Conservation (phyloP, 1,140 invertebrate species). For the Drosophila nebulosa region DNA sequence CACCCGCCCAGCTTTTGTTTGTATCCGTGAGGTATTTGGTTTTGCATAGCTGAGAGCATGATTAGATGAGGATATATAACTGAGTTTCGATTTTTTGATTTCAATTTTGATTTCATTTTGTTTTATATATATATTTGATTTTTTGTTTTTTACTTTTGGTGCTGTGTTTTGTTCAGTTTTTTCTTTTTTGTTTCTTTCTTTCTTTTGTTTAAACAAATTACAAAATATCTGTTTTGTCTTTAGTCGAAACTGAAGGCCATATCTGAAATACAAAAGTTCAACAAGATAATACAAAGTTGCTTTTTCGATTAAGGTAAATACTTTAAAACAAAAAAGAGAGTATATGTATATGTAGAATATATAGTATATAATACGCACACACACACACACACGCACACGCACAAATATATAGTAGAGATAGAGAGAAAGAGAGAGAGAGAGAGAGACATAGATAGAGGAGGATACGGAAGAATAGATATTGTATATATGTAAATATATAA, state of each 20-base stretch:
- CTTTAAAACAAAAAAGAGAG: constrained; percentile 12
- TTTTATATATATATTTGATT: constrained; percentile 24
- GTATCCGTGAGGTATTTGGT: constrained; percentile 31
- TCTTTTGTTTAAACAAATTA: constrained; percentile 58
- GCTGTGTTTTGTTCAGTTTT: constrained; percentile 34
- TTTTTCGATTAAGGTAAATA: constrained; percentile 34
- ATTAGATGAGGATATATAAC: constrained; percentile 40
- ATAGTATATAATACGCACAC: constrained; percentile 45
- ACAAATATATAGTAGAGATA: constrained; percentile 27
- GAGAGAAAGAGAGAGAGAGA: constrained; percentile 17
- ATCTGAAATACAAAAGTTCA: constrained; percentile 80
- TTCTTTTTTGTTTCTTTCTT: constrained; percentile 39
- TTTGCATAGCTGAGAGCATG: constrained; percentile 45
- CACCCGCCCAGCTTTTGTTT: constrained; percentile 56
- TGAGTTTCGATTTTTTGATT: constrained; percentile 65
- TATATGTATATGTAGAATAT: constrained; percentile 9
- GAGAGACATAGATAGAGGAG: constrained; percentile 24
- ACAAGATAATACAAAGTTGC: constrained; percentile 66
- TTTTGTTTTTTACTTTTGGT: constrained; percentile 45
- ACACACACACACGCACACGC: constrained; percentile 27
- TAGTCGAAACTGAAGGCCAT: constrained; percentile 81
- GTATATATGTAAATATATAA: constrained; percentile 23
- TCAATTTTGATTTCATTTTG: constrained; percentile 37
- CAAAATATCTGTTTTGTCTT: constrained; percentile 60
- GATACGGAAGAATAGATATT: constrained; percentile 26